Percentiles rank a stretch among this genome's conserved stretches.
phyloP scores from a whole-genome alignment of 2,797 vertebrate genomes.

The Cuculus canorus region DNA sequence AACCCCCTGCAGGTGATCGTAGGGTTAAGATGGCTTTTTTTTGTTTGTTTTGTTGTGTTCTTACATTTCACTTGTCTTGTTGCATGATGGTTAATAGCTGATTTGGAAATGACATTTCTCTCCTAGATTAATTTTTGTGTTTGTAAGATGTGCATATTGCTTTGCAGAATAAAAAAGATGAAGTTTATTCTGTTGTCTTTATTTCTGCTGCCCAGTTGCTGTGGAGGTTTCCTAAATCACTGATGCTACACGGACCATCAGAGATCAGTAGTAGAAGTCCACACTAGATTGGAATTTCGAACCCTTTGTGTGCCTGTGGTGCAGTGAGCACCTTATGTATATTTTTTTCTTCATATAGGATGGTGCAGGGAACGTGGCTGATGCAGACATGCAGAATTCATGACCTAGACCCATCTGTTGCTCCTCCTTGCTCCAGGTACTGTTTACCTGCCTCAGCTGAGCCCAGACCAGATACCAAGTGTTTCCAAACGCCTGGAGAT shows the following conservation, averaged over 20 bases:
- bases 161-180: slow-evolving; percentile 81
- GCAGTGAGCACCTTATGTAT: background rate
- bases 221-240: background rate
- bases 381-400: background rate
- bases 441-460: background rate
- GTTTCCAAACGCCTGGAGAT: background rate
- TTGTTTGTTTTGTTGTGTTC: slow-evolving; percentile 31
- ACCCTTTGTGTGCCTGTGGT: background rate
- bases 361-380: background rate
- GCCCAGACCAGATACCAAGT: background rate
- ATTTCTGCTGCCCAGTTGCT: background rate
- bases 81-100: slow-evolving; percentile 83
- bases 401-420: background rate
- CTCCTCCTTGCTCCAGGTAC: background rate
- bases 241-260: fast-evolving
- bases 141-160: slow-evolving; percentile 84
- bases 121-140: slow-evolving; percentile 81
- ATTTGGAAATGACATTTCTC: slow-evolving; percentile 79
- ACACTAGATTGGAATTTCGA: background rate
- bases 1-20: slow-evolving; percentile 68
- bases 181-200: slow-evolving; percentile 41
- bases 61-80: slow-evolving; percentile 75
- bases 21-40: slow-evolving; percentile 61
- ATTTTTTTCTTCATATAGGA: background rate
- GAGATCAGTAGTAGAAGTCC: background rate